Conservation (phyloP, 2,113 vertebrate species). For the Coreoperca whiteheadi region DNA sequence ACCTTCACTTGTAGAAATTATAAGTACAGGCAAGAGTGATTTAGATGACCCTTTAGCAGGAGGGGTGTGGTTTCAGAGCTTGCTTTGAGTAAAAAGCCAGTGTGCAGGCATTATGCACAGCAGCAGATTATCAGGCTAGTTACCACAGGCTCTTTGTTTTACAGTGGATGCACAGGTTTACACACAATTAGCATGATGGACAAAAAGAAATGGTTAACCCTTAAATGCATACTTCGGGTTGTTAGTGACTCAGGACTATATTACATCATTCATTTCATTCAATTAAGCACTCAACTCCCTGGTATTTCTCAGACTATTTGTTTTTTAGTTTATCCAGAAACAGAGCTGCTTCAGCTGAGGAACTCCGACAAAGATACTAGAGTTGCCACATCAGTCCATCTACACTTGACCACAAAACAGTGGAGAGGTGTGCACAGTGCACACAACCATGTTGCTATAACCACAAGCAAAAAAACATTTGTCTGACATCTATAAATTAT, state of each 20-base stretch:
- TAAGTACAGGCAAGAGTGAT: slow-evolving; percentile 2
- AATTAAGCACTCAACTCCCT: not conserved
- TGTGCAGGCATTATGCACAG: not conserved
- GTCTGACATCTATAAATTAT: too few species aligned
- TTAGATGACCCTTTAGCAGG: not conserved
- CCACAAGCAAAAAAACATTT: too few species aligned
- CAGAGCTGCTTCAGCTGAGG: not conserved
- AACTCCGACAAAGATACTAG: not conserved
- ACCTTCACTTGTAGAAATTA: slow-evolving; percentile 1
- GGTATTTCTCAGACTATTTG: too few species aligned
- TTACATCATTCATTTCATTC: not conserved
- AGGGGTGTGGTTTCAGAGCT: not conserved
- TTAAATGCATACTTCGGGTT: too few species aligned
- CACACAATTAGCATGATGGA: not conserved
- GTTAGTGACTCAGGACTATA: not conserved
- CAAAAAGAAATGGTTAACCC: too few species aligned
- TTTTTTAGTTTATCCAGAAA: too few species aligned
- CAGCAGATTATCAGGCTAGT: slow-evolving; percentile 2
- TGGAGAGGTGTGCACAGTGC: too few species aligned
- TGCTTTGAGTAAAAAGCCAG: not conserved
- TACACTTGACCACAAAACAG: too few species aligned
- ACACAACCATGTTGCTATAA: too few species aligned
- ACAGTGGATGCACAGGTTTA: not conserved
- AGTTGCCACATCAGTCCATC: too few species aligned
- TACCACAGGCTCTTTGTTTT: not conserved